Percentiles rank a stretch among this genome's conserved stretches.
Evolutionary conservation across 1,140 invertebrate species (phyloP).

Genomic region (Drosophila pseudoananassae): DNA sequence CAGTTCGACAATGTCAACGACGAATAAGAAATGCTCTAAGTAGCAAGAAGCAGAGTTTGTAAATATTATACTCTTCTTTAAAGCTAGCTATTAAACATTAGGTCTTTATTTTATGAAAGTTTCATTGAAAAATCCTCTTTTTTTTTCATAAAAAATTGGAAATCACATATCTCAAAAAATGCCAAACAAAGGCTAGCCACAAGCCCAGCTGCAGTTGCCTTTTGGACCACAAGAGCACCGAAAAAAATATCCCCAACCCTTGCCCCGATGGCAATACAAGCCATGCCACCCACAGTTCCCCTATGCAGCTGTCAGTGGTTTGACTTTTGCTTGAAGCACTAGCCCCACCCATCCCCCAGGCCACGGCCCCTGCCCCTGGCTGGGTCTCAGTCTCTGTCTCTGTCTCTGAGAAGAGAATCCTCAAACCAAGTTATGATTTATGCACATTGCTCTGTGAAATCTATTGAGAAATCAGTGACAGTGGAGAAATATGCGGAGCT

Average conservation of each 20-base stretch:
- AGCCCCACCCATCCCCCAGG: not conserved
- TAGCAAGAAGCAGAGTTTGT: not conserved
- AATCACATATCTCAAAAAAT: conserved; percentile 38
- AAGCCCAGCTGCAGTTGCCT: conserved; percentile 54
- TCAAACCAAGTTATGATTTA: conserved; percentile 64
- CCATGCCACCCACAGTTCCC: not conserved
- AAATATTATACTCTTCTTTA: not conserved
- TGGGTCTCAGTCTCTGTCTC: too few relatives aligned
- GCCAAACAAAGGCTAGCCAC: conserved; percentile 44
- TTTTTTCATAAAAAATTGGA: conserved; percentile 31
- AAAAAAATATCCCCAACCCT: conserved; percentile 21
- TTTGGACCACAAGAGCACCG: conserved; percentile 13
- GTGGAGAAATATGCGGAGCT: conserved; percentile 65
- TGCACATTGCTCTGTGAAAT: conserved; percentile 75
- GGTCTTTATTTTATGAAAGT: not conserved
- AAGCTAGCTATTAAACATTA: not conserved
- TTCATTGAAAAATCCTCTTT: not conserved
- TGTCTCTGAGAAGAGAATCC: conserved; percentile 7
- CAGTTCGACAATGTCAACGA: not conserved
- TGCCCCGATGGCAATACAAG: not conserved
- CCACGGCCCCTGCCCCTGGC: conserved; percentile 7
- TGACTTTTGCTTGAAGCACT: conserved; percentile 74
- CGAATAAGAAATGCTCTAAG: not conserved
- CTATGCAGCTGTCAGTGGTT: conserved; percentile 58
- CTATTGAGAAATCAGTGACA: conserved; percentile 81